These are phyloP conservation scores for Arbacia lixula DNA, from an alignment of 53 echinoderm and acorn worm species.

Conservation along the genomic window DNA sequence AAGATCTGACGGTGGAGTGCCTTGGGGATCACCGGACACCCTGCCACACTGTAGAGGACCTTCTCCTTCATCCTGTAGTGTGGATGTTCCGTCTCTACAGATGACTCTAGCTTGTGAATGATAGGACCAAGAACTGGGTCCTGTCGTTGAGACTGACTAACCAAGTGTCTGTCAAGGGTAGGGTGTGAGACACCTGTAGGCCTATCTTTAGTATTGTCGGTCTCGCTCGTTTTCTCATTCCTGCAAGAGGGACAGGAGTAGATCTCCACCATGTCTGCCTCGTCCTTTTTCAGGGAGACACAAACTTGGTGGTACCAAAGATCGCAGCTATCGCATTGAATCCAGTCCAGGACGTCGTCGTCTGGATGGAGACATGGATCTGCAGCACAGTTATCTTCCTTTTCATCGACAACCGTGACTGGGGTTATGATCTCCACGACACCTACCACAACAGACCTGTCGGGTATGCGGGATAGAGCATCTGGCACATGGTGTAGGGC, in stretches of 20 bases:
- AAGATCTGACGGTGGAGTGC: conserved; percentile 23
- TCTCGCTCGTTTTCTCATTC: conserved; percentile 6
- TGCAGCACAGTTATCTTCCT: conserved; percentile 28
- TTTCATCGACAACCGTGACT: background rate
- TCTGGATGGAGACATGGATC: conserved; percentile 34
- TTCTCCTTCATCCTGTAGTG: background rate
- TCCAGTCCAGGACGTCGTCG: conserved; percentile 47
- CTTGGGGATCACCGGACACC: conserved; percentile 12
- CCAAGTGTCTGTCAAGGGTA: background rate
- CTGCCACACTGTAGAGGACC: background rate
- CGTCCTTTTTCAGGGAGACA: conserved; percentile 23
- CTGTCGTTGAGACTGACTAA: background rate
- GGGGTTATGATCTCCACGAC: background rate
- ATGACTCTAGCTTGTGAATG: background rate
- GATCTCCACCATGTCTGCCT: background rate
- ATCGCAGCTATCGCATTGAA: conserved; percentile 62
- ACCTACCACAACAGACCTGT: background rate
- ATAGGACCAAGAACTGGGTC: background rate
- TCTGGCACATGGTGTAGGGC: conserved; percentile 45
- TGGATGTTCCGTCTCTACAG: background rate
- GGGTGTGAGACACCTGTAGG: background rate
- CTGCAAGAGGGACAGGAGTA: conserved; percentile 27
- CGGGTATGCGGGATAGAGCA: too few species aligned
- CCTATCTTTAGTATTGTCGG: background rate
- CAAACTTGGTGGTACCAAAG: conserved; percentile 56